Base-by-base conservation (phyloP, 2,113 vertebrate genomes). In the Microcebus ravelobensis region DNA sequence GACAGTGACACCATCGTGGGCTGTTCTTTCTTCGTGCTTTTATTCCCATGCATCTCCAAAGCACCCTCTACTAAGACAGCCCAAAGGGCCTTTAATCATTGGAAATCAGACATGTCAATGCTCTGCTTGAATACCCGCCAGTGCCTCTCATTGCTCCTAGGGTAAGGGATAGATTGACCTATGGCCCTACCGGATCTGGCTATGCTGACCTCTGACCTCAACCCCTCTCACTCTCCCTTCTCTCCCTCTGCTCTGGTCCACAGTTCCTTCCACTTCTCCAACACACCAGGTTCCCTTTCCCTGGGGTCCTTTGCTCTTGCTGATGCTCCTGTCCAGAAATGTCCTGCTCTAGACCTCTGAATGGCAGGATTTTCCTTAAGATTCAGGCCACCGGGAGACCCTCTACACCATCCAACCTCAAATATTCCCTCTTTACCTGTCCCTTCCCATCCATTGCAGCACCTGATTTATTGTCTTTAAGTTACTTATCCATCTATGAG, bases 401-500 rank as follows among this genome's bases (percentile, higher is more conserved):
- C 67, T 73, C 57, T 15, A 88, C 29, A 68, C 39, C 55, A 85
- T 23, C 14, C 8, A 23, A 13, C 71, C 12, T 88, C 63, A 57
- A 45, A n/a, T 48, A 17, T 12, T 67, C 23, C 20, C 9, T 52
- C n/a, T 20, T 13, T 6, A 71, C 8, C 4, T 77, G 18, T 55
- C 67, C 73, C 21, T 31, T 8, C 42, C 52, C 25, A 74, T 34
- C 65, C 11, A 70, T 23, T 36, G 17, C 3, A 59, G 42, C 17
- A 89, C 27, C 52, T 96, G 50, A 70, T n/a, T 77, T 50, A 21
- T 61, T 65, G 93, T 63, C 80, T 88, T 86, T 73, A 79, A 91
- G 31, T 79, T 48, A 67, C 25, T 83, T 87, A 48, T 21, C 52
- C 79, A 45, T 73, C 73, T 73, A 86, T 94, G 63, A 93, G 39